A percentile compares a stretch with the other conserved stretches of the same genome.
These are phyloP conservation scores for Sipha flava DNA, from an alignment of 1,140 invertebrate genomes.

Conservation along the genomic window DNA sequence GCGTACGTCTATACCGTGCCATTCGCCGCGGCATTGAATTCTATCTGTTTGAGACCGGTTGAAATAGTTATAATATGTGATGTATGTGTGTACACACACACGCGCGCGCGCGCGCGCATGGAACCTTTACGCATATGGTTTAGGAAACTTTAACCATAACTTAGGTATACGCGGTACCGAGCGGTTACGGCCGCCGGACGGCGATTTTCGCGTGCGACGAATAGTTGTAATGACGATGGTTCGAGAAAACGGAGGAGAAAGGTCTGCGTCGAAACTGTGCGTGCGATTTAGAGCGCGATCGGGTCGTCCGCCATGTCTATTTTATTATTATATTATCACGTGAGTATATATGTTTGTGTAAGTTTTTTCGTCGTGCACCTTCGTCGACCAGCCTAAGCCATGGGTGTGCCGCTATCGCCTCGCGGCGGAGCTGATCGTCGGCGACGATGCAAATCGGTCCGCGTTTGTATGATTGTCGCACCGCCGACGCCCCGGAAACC, in stretches of 20 bases:
- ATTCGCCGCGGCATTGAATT: too few relatives aligned
- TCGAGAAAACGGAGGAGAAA: neutral
- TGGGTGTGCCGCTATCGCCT: too few relatives aligned
- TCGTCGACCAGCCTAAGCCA: too few relatives aligned
- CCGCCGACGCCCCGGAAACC: too few relatives aligned
- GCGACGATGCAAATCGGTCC: neutral
- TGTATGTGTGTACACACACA: too few relatives aligned
- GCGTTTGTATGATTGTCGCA: neutral
- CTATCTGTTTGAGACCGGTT: too few relatives aligned
- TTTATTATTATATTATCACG: neutral
- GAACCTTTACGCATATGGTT: too few relatives aligned
- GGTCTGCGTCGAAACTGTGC: neutral
- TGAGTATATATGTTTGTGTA: too few relatives aligned
- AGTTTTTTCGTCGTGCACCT: too few relatives aligned
- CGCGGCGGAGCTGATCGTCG: neutral
- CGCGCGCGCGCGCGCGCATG: too few relatives aligned
- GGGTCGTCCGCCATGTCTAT: neutral
- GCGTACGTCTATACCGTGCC: too few relatives aligned
- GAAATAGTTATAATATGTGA: too few relatives aligned
- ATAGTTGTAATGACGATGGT: neutral
- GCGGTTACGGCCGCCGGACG: neutral
- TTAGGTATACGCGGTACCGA: neutral
- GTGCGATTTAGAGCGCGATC: slow-evolving; percentile 1
- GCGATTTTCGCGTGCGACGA: neutral
- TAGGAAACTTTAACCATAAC: neutral